Percentiles rank a stretch among this genome's conserved stretches.
phyloP scores from a whole-genome alignment of 2,888 invertebrate species.

The Lepidocyrtinus sp. region DNA sequence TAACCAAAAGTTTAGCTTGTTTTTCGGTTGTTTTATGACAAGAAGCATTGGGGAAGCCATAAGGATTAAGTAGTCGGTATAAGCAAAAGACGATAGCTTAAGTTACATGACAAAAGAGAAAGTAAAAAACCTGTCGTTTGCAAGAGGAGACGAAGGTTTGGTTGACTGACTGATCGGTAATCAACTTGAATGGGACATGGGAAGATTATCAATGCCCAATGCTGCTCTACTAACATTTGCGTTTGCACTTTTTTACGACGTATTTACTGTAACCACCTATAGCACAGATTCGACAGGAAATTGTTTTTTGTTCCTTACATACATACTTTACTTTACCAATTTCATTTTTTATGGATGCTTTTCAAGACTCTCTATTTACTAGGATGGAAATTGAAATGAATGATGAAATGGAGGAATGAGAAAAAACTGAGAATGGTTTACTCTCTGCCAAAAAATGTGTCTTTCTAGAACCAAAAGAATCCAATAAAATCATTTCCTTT shows the following conservation, averaged over 20 bases:
- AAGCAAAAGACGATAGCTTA: neutral
- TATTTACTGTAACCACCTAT: too few species aligned
- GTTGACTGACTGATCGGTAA: slow-evolving; percentile 56
- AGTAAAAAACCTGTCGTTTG: slow-evolving; percentile 30
- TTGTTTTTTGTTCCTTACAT: slow-evolving; percentile 27
- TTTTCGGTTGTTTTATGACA: slow-evolving; percentile 29
- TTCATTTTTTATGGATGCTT: neutral
- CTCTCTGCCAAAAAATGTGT: neutral
- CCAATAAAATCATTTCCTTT: neutral
- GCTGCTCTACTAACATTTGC: neutral
- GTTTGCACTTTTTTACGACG: slow-evolving; percentile 9
- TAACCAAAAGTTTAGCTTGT: slow-evolving; percentile 21
- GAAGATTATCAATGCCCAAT: slow-evolving; percentile 45
- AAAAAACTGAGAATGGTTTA: neutral
- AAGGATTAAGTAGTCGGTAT: slow-evolving; percentile 23
- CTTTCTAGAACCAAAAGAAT: neutral
- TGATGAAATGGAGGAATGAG: neutral
- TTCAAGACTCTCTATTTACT: neutral
- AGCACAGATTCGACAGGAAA: slow-evolving; percentile 16
- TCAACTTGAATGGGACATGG: slow-evolving; percentile 52
- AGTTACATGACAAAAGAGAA: neutral
- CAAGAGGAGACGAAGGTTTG: slow-evolving; percentile 26
- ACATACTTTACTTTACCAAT: neutral
- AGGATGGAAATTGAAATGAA: neutral
- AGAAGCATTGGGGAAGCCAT: slow-evolving; percentile 18